Conservation (phyloP, 2,888 invertebrate genomes). For the Drosophila putrida region DNA sequence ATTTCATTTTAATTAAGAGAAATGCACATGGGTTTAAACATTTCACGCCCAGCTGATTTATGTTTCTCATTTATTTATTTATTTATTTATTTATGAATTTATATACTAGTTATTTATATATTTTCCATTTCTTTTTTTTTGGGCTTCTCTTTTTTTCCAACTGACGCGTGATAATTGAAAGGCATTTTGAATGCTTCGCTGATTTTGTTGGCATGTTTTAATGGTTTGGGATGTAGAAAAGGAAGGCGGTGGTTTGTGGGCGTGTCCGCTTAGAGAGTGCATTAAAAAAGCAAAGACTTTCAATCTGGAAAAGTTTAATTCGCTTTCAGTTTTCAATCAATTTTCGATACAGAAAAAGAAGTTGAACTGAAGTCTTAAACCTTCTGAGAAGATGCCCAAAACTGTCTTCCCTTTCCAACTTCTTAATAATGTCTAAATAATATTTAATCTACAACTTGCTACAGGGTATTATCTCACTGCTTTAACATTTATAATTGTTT, state of each 20-base stretch:
- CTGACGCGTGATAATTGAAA: slow-evolving; percentile 68
- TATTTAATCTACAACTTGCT: background rate
- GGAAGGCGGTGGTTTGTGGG: slow-evolving; percentile 7
- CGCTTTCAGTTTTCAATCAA: no score
- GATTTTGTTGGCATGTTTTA: slow-evolving; percentile 52
- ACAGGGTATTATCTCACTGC: background rate
- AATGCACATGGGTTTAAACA: slow-evolving; percentile 4
- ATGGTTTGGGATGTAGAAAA: background rate
- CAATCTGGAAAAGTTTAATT: background rate
- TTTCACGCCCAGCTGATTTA: slow-evolving; percentile 51
- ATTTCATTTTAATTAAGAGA: slow-evolving; percentile 34
- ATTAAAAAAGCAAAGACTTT: slow-evolving; percentile 7
- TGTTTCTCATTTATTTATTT: slow-evolving; percentile 36
- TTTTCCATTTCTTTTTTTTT: slow-evolving; percentile 24
- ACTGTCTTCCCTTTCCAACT: no score
- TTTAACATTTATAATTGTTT: slow-evolving; percentile 1
- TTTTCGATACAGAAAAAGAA: no score
- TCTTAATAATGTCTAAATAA: background rate
- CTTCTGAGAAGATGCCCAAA: no score
- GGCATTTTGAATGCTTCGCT: slow-evolving; percentile 66
- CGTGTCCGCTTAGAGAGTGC: slow-evolving; percentile 18
- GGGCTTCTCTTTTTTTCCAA: slow-evolving; percentile 19
- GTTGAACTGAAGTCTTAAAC: no score
- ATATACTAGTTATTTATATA: slow-evolving; percentile 13
- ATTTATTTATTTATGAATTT: slow-evolving; percentile 40